Base-by-base conservation (phyloP, 2,888 invertebrate species). In the Acrobasis consociella region DNA sequence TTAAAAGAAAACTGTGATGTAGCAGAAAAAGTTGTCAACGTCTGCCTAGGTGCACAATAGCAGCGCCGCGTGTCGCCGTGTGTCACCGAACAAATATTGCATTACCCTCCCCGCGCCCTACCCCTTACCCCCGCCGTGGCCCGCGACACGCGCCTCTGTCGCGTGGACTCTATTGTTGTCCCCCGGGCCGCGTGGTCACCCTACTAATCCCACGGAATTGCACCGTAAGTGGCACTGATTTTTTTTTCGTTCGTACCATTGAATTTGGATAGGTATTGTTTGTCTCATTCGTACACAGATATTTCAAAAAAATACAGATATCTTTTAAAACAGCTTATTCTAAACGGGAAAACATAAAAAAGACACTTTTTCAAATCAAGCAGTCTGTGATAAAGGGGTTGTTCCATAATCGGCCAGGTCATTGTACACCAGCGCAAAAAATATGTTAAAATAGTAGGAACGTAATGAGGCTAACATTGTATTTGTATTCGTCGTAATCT, bases 61-160 rank as follows among this genome's bases (percentile, higher is more conserved):
- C 71, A 69, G 70, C 65, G 68, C 64, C 91, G 89, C 85, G 91
- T 89, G 89, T 89, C 89, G 80, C 85, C 89, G 90, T 89, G 89
- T 87, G 89, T 89, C 89, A 71, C 83, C 80, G 89, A 85, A 86
- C 91, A 91, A 91, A 91, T 90, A 91, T 89, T 88, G 86, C 91
- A 86, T 87, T 89, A 85, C 85, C 76, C 68, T 65, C 69, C 65
- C 66, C 68, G 71, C 70, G 69, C 65, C 70, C 17, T 65, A 55
- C 69, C 69, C 64, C 68, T 3, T 65, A 49, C 61, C 64, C 65
- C 46, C 66, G 68, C 58, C 65, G 58, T 62, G 66, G 64, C 73
- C 69, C 71, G 65, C 68, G 76, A 61, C 81, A 74, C 74, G 77
- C 78, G 80, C 70, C 76, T 65, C 68, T 67, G 75, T 68, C 81